A percentile compares a stretch with the other conserved stretches of the same genome.
These are phyloP conservation scores for Sycophila sp. DNA, from an alignment of 1,140 invertebrate species.

Conservation along the genomic window DNA sequence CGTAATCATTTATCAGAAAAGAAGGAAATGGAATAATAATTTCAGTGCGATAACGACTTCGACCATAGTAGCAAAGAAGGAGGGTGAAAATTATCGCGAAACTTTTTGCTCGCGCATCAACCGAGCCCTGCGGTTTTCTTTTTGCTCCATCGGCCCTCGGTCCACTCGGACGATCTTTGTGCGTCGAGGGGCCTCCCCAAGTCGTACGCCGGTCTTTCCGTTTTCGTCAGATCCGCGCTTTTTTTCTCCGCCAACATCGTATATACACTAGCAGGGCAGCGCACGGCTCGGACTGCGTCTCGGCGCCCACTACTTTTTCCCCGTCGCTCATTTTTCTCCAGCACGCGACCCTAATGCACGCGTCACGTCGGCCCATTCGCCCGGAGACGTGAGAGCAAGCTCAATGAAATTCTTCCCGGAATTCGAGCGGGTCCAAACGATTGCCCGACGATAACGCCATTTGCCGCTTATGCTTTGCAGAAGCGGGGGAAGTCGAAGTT, in stretches of 20 bases:
- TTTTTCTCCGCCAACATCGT: background rate
- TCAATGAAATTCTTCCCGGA: background rate
- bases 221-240: background rate
- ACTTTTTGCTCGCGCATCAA: too few species aligned
- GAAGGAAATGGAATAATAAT: too few species aligned
- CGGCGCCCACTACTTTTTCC: slow-evolving; percentile 6
- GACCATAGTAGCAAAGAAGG: too few species aligned
- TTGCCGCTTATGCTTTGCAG: background rate
- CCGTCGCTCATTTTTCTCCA: slow-evolving; percentile 23
- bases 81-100: too few species aligned
- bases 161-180: background rate
- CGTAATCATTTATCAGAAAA: too few species aligned
- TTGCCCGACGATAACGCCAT: slow-evolving; percentile 13
- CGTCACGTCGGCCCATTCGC: background rate
- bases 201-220: background rate
- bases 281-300: background rate
- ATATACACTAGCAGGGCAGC: too few species aligned
- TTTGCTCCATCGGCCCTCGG: background rate
- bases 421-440: too few species aligned
- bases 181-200: too few species aligned
- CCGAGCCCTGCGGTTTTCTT: too few species aligned
- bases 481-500: background rate
- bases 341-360: background rate
- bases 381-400: background rate
- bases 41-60: too few species aligned